Conservation (phyloP, 2,888 invertebrate species). For the Dysmachus trigonus region DNA sequence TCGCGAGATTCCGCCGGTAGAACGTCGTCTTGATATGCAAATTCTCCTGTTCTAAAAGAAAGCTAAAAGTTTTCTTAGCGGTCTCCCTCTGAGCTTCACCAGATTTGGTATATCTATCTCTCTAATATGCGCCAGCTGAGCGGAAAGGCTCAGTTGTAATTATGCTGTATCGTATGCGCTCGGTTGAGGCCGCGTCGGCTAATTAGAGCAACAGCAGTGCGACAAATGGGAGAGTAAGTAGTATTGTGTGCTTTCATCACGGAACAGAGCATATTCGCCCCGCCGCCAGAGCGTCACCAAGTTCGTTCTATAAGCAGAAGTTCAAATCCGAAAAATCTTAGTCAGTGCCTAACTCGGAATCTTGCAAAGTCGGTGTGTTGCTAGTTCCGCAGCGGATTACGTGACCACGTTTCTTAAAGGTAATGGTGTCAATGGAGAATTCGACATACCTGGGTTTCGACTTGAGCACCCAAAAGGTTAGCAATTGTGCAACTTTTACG, state of each 20-base stretch:
- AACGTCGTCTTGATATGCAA: background rate
- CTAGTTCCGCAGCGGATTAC: background rate
- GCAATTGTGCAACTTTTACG: background rate
- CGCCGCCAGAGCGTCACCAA: background rate
- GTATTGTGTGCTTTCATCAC: background rate
- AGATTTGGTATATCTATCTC: background rate
- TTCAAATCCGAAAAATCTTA: background rate
- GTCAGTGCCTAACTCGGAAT: background rate
- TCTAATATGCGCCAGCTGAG: background rate
- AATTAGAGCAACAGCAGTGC: background rate
- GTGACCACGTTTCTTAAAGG: background rate
- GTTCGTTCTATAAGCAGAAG: background rate
- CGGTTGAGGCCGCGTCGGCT: background rate
- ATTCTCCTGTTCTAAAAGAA: background rate
- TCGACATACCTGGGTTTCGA: constrained; percentile 81
- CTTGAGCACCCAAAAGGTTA: constrained; percentile 88
- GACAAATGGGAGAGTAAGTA: background rate
- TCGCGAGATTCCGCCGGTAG: background rate
- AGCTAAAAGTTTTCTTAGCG: background rate
- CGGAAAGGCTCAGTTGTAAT: background rate
- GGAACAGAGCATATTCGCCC: background rate
- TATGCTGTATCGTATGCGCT: background rate
- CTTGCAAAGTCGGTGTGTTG: background rate
- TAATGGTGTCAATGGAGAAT: background rate
- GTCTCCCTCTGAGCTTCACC: background rate